Conservation (phyloP, 1,140 invertebrate species). For the Scaptomyza graminum region DNA sequence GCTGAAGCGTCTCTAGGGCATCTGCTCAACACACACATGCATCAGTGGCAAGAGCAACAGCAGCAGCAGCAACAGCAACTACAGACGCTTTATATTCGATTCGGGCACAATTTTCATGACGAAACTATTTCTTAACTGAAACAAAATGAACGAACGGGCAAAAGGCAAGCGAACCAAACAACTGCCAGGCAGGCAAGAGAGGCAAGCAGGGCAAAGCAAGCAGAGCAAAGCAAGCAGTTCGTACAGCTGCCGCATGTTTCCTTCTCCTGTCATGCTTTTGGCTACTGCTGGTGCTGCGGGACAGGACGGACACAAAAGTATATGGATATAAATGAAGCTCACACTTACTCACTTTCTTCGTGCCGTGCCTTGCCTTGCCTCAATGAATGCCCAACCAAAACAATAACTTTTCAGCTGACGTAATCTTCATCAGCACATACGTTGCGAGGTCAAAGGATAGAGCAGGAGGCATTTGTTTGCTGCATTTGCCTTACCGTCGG, state of each 20-base stretch:
- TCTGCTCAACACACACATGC: slow-evolving; percentile 12
- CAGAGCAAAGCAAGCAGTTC: slow-evolving; percentile 39
- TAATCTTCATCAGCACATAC: slow-evolving; percentile 74
- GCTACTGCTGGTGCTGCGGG: slow-evolving; percentile 21
- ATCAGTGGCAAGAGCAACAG: background rate
- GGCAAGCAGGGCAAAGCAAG: no score
- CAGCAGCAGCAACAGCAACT: slow-evolving; percentile 18
- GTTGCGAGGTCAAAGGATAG: slow-evolving; percentile 18
- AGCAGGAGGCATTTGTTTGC: background rate
- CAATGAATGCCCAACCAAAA: slow-evolving; percentile 62
- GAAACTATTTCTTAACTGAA: slow-evolving; percentile 58
- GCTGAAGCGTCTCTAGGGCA: slow-evolving; percentile 39
- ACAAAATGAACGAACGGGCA: slow-evolving; percentile 31
- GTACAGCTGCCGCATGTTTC: slow-evolving; percentile 72
- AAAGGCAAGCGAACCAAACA: background rate
- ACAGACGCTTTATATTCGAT: slow-evolving; percentile 52
- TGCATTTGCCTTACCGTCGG: background rate
- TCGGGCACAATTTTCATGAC: slow-evolving; percentile 67
- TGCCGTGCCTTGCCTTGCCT: slow-evolving; percentile 33
- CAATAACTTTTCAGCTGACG: slow-evolving; percentile 81
- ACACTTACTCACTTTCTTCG: slow-evolving; percentile 25
- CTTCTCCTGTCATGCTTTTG: slow-evolving; percentile 51
- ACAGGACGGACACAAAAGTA: slow-evolving; percentile 59
- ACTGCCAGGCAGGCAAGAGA: background rate
- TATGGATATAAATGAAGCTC: slow-evolving; percentile 74